Evolutionary conservation across 1,140 invertebrate species (phyloP), one percentile per base, ranked within the genome.

Genomic region (Centruroides sculpturatus): DNA sequence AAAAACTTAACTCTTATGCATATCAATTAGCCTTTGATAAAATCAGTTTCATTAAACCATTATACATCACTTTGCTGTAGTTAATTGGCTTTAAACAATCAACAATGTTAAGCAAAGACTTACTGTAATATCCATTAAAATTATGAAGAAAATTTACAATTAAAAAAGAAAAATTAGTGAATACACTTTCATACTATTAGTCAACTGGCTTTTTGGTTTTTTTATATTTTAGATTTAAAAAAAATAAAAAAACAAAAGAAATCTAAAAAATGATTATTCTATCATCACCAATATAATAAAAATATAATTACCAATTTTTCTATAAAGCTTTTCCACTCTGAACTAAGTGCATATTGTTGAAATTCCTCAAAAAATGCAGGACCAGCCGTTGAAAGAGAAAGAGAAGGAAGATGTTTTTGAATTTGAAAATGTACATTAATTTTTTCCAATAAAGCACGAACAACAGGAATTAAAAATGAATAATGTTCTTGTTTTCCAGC

Each of bases 331-430:
- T 67, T 72, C 82, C 82, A 84, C 64, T 82, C 79, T 59, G 78
- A 75, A 49, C 71, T 75, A n/a, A 76, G 73, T 62, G 76, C 78
- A 66, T 80, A 83, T 52, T 71, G 72, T 67, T 80, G 78, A 65
- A 83, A 83, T 64, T 80, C 78, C 57, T 82, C 81, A 70, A 81
- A 82, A 69, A 83, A 82, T 5, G 77, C 75, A 0, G 80, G 78
- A 4, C 79, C 79, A 7, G 76, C 73, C 5, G 74, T 72, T 4
- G 77, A 77, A 8, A 73, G 71, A 0, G 80, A 79, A 12, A 83
- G 66, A 66, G 77, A 75, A 0, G 81, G 80, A 9, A 83, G 67
- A 13, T 79, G 72, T 4, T 72, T 68, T 36, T 75, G 69, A 61
- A 82, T 71, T 62, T 76, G 75, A 47, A 83, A 73, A 5, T 77